Base-by-base conservation (phyloP, 2,797 vertebrate species). In the Cynodonichthys magdalenae region DNA sequence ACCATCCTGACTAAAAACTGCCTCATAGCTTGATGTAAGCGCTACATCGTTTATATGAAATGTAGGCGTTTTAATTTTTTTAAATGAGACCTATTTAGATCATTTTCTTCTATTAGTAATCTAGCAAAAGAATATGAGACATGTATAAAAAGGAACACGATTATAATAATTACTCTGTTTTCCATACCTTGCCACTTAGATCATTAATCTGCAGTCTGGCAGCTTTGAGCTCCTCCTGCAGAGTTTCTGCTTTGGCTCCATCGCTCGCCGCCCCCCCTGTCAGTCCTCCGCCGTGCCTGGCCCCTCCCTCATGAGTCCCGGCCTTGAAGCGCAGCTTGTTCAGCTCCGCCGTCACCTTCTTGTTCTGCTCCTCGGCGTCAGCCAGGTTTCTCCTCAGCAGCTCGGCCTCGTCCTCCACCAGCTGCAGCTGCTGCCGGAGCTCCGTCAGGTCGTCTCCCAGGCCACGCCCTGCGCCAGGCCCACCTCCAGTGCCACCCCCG, bases 341-440 rank as follows among this genome's bases (percentile, higher is more conserved):
- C 72, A 98, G 90, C 88, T 99, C 97, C 0, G 93, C 77, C 0
- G 95, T 97, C 88, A 98, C 89, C 71, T 95, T 94, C 79, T 95
- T 95, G 91, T 97, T 98, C 76, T 97, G 96, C 8, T 98, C 97
- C 82, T 99, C 97, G 4, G 93, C 86, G 50, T 98, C 97, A 0
- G 96, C 94, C 28, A 98, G 90, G 72, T 97, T 98, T 76, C 96
- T 92, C 71, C 97, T 93, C 77, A 99, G 89, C 45, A 98, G 90
- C 90, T 99, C 97, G 0, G 97, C 96, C 82, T 99, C 97, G 1
- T 99, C 97, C 80, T 99, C 97, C 77, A 98, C 96, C 67, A 98
- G 75, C 89, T 98, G 97, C 83, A 99, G 92, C 87, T 99, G 96
- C 87, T 98, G 96, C 4, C 96, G 88, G 48, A 99, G 91, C 84